phyloP scores from a whole-genome alignment of 2,888 invertebrate genomes.

The Cataglyphis livida region DNA sequence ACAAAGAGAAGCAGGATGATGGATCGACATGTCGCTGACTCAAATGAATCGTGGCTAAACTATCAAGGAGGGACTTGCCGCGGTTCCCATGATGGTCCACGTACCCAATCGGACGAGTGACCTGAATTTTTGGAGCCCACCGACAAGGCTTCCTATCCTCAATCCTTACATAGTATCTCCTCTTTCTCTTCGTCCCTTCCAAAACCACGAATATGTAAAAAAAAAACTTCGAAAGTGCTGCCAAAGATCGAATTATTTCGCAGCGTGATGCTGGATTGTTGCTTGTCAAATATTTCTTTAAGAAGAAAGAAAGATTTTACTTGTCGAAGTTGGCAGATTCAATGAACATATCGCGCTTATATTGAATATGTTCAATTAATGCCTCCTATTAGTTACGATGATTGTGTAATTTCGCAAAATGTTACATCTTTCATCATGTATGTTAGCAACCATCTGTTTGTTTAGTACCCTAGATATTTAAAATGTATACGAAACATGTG shows the following conservation, averaged over 20 bases:
- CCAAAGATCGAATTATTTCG: constrained; percentile 25
- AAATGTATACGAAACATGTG: constrained; percentile 13
- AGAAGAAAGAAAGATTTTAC: not conserved
- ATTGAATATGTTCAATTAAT: constrained; percentile 33
- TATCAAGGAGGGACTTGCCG: constrained; percentile 45
- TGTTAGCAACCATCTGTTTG: constrained; percentile 38
- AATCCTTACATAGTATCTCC: constrained; percentile 37
- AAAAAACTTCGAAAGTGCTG: constrained; percentile 56
- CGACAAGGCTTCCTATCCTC: constrained; percentile 66
- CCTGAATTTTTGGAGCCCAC: constrained; percentile 82
- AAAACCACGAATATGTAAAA: constrained; percentile 56
- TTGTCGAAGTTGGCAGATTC: not conserved
- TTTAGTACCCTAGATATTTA: constrained; percentile 38
- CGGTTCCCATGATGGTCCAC: constrained; percentile 65
- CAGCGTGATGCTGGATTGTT: not conserved
- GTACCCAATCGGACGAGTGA: constrained; percentile 79
- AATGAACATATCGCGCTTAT: not conserved
- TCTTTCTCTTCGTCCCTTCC: constrained; percentile 53
- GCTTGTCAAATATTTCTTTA: not conserved
- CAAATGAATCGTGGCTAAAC: constrained; percentile 67
- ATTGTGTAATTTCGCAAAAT: constrained; percentile 38
- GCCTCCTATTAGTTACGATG: constrained; percentile 34
- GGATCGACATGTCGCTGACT: constrained; percentile 52
- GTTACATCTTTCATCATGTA: constrained; percentile 3
- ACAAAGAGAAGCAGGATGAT: constrained; percentile 21